Evolutionary conservation across 2,797 vertebrate genomes (phyloP), one percentile per base, ranked within the genome.

Genomic region (Malacoraja senta): DNA sequence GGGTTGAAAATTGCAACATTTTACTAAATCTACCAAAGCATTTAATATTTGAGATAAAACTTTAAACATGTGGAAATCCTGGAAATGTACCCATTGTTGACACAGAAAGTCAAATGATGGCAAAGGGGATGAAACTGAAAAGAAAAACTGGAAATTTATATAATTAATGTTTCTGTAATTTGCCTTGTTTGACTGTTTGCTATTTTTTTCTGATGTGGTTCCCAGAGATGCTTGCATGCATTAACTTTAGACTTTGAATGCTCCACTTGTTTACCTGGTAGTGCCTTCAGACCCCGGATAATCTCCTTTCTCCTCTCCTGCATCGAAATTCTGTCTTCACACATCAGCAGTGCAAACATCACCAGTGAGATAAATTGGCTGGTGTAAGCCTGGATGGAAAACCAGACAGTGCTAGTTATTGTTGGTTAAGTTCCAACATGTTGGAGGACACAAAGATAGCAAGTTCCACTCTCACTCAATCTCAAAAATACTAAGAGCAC

Each of bases 291-390:
- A 1, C 98, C 98, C 29, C 98, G 96, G 96, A 99, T 97, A 95
- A 99, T 99, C 94, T 99, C 98, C 94, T 97, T 97, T 32, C 98
- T 98, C 93, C 99, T 96, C n/a, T 98, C 97, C 95, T 99, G 98
- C 97, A 99, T 96, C 35, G 99, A 99, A 95, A 99, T 99, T 93
- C 98, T 96, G 95, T 99, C 99, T 0, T 98, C 98, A 0, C 98
- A 98, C 98, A 99, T 99, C 97, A 99, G 96, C 86, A 99, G 97
- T 0, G 98, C 98, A 94, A 99, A 99, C 99, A 99, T 99, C 95
- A 99, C 97, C 65, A 99, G 96, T 2, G 99, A 98, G 94, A 99
- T 98, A 93, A 99, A 99, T 96, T 99, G 99, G 95, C 99, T 99
- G 93, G 98, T 99, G 93, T 99, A 99, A 26, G 99, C 99, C 99